Percentiles rank a stretch among this genome's conserved stretches.
phyloP scores from a whole-genome alignment of 2,888 invertebrate species.

The Philonicus albiceps region DNA sequence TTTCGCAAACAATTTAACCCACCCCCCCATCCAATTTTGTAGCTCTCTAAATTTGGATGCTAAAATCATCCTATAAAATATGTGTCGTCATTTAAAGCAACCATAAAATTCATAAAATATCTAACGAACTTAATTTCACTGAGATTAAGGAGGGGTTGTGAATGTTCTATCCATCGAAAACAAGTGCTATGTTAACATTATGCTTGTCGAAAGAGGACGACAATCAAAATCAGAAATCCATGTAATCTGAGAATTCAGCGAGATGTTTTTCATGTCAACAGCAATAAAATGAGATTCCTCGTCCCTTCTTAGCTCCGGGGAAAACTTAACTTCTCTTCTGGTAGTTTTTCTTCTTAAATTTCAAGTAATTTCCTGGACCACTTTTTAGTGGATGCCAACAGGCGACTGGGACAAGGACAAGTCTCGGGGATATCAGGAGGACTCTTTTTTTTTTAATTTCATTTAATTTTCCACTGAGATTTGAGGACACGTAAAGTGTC shows the following conservation, averaged over 20 bases:
- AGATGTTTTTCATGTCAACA: background rate
- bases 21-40: too few species aligned
- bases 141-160: background rate
- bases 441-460: background rate
- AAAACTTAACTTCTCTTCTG: background rate
- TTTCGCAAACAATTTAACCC: too few species aligned
- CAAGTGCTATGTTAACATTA: background rate
- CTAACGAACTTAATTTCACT: background rate
- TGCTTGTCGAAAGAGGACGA: background rate
- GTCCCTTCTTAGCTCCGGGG: background rate
- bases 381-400: background rate
- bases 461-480: background rate
- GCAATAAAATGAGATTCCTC: constrained; percentile 1
- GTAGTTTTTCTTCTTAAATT: background rate
- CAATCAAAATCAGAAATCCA: background rate
- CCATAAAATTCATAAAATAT: background rate
- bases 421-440: background rate
- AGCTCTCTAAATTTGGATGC: too few species aligned
- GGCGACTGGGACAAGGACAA: background rate
- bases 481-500: background rate
- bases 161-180: background rate
- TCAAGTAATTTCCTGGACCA: background rate
- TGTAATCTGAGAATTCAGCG: background rate
- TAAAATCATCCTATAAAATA: background rate
- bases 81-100: background rate